These are phyloP conservation scores for Petromus typicus DNA, from an alignment of 2,113 vertebrate species.

Conservation along the genomic window DNA sequence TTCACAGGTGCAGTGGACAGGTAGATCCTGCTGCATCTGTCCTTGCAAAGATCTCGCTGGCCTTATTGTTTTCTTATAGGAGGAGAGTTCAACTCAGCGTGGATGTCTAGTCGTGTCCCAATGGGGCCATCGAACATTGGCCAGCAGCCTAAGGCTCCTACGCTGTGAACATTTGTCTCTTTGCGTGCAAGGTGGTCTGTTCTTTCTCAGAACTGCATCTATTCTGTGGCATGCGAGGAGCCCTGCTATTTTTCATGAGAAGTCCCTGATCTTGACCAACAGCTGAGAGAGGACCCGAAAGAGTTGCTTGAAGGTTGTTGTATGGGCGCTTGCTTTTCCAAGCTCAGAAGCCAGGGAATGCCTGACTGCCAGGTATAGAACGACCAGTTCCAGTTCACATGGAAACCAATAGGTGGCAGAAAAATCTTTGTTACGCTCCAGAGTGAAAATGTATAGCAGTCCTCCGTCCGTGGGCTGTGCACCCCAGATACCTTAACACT, in stretches of 20 bases:
- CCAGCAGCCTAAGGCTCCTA: fast-evolving
- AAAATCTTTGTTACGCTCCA: slow-evolving; percentile 64
- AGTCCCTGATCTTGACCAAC: fast-evolving
- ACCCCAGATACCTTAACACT: fast-evolving
- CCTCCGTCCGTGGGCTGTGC: fast-evolving
- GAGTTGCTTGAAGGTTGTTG: neutral
- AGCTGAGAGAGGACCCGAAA: neutral
- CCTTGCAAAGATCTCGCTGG: fast-evolving
- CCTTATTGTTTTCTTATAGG: neutral
- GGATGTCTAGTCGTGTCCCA: too few relatives aligned
- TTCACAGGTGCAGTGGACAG: too few relatives aligned
- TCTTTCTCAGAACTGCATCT: neutral
- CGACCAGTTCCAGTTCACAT: slow-evolving; percentile 51
- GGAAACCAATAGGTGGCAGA: slow-evolving; percentile 88
- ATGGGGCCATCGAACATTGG: fast-evolving
- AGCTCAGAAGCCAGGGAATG: neutral
- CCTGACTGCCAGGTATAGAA: slow-evolving; percentile 52
- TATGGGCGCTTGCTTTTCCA: too few relatives aligned
- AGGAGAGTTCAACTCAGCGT: neutral
- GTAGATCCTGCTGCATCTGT: neutral
- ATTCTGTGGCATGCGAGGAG: fast-evolving
- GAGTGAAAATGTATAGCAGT: neutral
- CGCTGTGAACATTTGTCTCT: too few relatives aligned
- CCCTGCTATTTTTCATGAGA: neutral
- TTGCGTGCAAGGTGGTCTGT: too few relatives aligned